These are phyloP conservation scores for Coptotermes formosanus DNA, from an alignment of 1,140 invertebrate species.

Conservation along the genomic window DNA sequence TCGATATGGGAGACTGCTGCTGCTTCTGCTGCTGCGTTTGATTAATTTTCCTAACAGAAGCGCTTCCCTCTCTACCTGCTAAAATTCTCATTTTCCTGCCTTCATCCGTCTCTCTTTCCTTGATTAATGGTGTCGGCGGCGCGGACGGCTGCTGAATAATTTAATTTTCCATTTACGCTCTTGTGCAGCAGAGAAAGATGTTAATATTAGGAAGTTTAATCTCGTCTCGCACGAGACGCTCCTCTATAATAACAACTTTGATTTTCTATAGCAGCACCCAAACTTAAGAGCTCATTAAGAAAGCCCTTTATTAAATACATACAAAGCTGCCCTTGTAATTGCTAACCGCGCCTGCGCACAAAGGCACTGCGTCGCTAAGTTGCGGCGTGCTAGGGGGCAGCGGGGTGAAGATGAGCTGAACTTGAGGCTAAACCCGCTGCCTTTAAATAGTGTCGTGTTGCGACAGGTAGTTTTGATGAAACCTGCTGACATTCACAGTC, in stretches of 20 bases:
- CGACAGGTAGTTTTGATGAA: too few relatives aligned
- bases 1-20: not conserved
- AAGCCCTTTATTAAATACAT: constrained; percentile 12
- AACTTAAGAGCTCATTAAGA: constrained; percentile 19
- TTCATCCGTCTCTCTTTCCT: constrained; percentile 18
- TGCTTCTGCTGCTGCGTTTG: not conserved
- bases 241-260: constrained; percentile 7
- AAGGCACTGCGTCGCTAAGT: not conserved
- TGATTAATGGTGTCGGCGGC: constrained; percentile 9
- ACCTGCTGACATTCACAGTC: not conserved
- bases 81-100: constrained; percentile 18
- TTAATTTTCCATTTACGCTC: constrained; percentile 19
- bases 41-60: constrained; percentile 7
- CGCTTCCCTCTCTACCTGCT: constrained; percentile 12
- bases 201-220: constrained; percentile 16
- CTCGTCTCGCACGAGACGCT: constrained; percentile 11
- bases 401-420: not conserved
- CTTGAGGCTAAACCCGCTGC: too few relatives aligned
- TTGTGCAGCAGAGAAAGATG: constrained; percentile 6
- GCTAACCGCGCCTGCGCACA: not conserved
- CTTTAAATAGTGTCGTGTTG: too few relatives aligned
- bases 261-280: not conserved
- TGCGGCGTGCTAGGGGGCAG: not conserved
- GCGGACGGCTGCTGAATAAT: constrained; percentile 13
- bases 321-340: not conserved